A percentile compares a stretch with the other conserved stretches of the same genome.
Evolutionary conservation across 2,888 invertebrate species (phyloP).

Genomic region (Cephalotes varians): DNA sequence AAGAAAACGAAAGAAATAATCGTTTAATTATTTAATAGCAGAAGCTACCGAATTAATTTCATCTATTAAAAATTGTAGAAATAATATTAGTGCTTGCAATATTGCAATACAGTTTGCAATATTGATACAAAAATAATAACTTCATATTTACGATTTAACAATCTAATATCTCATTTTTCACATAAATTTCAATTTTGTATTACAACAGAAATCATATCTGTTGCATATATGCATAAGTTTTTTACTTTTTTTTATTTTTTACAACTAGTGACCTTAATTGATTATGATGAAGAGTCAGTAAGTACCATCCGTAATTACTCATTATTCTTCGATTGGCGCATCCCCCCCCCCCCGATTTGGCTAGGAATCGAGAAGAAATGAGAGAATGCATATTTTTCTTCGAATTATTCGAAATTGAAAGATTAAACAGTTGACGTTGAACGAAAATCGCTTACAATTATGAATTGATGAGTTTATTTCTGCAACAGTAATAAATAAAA

Average conservation of each 20-base stretch:
- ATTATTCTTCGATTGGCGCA: constrained; percentile 9
- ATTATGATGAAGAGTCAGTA: neutral
- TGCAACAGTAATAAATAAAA: neutral
- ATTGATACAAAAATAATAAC: neutral
- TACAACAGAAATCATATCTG: neutral
- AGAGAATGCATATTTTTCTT: neutral
- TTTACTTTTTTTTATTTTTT: neutral
- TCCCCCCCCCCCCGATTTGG: neutral
- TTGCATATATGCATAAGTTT: neutral
- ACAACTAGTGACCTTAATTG: constrained; percentile 2
- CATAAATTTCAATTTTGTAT: neutral
- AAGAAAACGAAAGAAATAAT: neutral
- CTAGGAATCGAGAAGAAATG: neutral
- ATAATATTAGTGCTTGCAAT: neutral
- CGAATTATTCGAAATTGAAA: constrained; percentile 12
- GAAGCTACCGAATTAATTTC: neutral
- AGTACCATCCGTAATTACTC: constrained; percentile 4
- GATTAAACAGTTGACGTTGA: neutral
- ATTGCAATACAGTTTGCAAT: neutral
- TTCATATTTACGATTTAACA: neutral
- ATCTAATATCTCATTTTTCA: neutral
- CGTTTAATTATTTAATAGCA: neutral
- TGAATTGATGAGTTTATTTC: constrained; percentile 9
- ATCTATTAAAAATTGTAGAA: neutral
- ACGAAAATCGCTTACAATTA: neutral